Evolutionary conservation across 1,140 invertebrate species (phyloP), one percentile per base, ranked within the genome.

Genomic region (Mycetomoellerius zeteki): DNA sequence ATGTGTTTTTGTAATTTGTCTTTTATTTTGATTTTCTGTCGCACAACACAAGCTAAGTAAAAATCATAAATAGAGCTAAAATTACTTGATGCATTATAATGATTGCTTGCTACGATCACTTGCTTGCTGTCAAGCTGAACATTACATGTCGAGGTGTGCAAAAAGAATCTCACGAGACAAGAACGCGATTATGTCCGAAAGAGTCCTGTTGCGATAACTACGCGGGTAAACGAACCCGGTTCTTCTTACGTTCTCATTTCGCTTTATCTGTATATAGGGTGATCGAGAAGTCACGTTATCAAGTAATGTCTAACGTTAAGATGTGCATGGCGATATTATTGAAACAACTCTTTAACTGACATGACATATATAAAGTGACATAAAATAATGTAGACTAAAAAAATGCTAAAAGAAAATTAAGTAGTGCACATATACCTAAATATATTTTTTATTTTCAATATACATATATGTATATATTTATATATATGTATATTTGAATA

Each of bases 141-240:
- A 62, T 52, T 62, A 82, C 43, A 64, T 37, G 50, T 71, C 64
- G 88, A 88, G 72, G 73, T 75, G 86, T 62, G 73, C 37, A 56
- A 85, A 86, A 91, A 88, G 91, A 90, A 89, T 91, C 52, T 54
- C 67, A 76, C 67, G 82, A 91, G 86, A 91, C 91, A 88, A 88
- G 88, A 89, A 64, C 62, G 80, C 73, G 90, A 90, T 90, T 90
- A 90, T 89, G 52, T 43, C 62, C 75, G 87, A 89, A 91, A 91
- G 90, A 88, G 90, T 90, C 88, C 89, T 85, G 76, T 91, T 86
- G 88, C 86, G 90, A 91, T 91, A 91, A 91, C 81, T 47, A 21
- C 69, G 21, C 65, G 90, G 90, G 90, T 91, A 91, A 91, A 91
- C 82, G 90, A 91, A 91, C 91, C 73, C 86, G 60, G 54, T 64